Conservation (phyloP, 2,888 invertebrate species). For the Phyto melanocephala region DNA sequence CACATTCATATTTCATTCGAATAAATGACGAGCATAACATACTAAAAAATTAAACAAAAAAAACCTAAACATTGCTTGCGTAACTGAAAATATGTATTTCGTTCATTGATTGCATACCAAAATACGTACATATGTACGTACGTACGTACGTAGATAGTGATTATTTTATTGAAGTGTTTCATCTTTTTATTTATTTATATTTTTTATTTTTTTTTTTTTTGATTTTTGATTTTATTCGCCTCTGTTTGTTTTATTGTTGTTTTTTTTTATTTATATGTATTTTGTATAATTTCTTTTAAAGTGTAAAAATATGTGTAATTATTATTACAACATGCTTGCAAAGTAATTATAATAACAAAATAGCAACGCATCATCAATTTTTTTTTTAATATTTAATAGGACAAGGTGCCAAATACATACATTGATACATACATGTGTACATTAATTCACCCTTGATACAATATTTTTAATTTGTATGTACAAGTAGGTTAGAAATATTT, state of each 20-base stretch:
- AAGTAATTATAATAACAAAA: conserved; percentile 18
- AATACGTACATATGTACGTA: conserved; percentile 2
- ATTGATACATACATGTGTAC: too few species aligned
- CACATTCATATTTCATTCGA: conserved; percentile 21
- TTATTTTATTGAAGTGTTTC: conserved; percentile 10
- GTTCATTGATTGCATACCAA: conserved; percentile 59
- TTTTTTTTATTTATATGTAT: not conserved
- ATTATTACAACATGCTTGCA: conserved; percentile 50
- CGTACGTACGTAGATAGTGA: not conserved
- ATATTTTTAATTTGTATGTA: too few species aligned
- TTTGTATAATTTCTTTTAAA: conserved; percentile 35
- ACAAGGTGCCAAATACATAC: conserved; percentile 1
- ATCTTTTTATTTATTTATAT: not conserved
- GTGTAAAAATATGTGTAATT: not conserved
- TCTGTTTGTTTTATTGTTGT: conserved; percentile 24
- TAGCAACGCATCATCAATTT: conserved; percentile 49
- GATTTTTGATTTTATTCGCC: not conserved
- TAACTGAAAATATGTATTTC: conserved; percentile 47
- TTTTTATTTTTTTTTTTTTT: not conserved
- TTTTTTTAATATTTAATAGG: conserved; percentile 2
- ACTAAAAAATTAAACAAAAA: conserved; percentile 19
- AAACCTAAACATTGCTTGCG: conserved; percentile 58
- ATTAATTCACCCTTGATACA: too few species aligned
- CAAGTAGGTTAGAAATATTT: too few species aligned
- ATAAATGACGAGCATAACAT: conserved; percentile 31